Evolutionary conservation across 2,888 invertebrate species (phyloP).

Genomic region (Ametastegia equiseti): DNA sequence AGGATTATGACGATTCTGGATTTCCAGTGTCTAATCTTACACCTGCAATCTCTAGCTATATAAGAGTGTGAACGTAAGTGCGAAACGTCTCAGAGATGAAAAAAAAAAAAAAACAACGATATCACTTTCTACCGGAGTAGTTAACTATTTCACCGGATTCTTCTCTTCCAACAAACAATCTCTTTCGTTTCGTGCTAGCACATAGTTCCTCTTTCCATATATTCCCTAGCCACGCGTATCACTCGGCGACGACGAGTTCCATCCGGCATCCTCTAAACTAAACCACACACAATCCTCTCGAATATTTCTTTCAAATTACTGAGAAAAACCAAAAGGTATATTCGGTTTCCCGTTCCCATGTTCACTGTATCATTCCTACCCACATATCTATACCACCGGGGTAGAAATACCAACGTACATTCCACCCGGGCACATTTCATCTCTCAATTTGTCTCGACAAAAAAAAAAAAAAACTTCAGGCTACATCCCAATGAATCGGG

Average conservation of each 20-base stretch:
- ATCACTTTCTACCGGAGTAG: slow-evolving; percentile 39
- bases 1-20: slow-evolving; percentile 7
- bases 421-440: neutral
- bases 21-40: slow-evolving; percentile 22
- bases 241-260: neutral
- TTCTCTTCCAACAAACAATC: slow-evolving; percentile 16
- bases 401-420: neutral
- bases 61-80: slow-evolving; percentile 2
- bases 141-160: slow-evolving; percentile 26
- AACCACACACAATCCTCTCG: slow-evolving; percentile 60
- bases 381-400: neutral
- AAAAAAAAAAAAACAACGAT: neutral
- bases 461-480: neutral
- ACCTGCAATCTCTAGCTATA: slow-evolving; percentile 9
- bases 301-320: slow-evolving; percentile 2
- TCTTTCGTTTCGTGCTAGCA: neutral
- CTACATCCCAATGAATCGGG: neutral
- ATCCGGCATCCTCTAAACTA: slow-evolving; percentile 61
- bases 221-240: neutral
- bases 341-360: neutral
- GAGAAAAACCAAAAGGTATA: neutral
- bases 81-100: slow-evolving; percentile 9
- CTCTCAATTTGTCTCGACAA: neutral
- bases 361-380: too few relatives aligned
- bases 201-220: slow-evolving; percentile 9